Evolutionary conservation across 1,140 invertebrate species (phyloP).

Genomic region (Alviniconcha marisindica): DNA sequence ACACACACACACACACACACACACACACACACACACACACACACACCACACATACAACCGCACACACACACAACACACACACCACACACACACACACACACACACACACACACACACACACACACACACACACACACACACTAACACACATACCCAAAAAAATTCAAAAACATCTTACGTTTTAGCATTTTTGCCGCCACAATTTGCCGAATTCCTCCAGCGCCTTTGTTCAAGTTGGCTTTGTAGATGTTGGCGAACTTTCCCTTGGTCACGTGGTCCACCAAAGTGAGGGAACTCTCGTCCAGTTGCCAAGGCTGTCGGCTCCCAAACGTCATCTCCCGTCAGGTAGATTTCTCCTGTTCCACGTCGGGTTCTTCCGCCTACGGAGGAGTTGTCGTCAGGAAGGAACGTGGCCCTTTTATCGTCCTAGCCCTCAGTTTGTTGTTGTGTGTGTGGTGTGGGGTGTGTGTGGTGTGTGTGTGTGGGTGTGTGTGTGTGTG

Average conservation of each 20-base stretch:
- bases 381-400: too few species aligned
- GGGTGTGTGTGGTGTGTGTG: too few species aligned
- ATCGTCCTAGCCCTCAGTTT: too few species aligned
- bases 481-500: too few species aligned
- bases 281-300: not conserved
- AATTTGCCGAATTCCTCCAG: not conserved
- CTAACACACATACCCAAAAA: too few species aligned
- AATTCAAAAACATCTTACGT: too few species aligned
- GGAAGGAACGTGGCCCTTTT: too few species aligned
- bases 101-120: not conserved
- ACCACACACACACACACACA: not conserved
- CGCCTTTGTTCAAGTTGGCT: not conserved
- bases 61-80: too few species aligned
- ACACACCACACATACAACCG: not conserved
- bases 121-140: not conserved
- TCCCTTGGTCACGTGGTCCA: not conserved
- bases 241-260: conserved; percentile 39
- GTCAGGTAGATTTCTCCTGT: conserved; percentile 33
- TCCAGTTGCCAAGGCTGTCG: not conserved
- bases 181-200: conserved; percentile 30
- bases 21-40: not conserved
- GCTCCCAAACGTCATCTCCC: not conserved
- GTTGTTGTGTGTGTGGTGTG: too few species aligned
- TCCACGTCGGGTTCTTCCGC: not conserved
- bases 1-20: too few species aligned